Percentiles rank a stretch among this genome's conserved stretches.
Conservation (phyloP, 1,140 invertebrate species). For the Dolichoris vasculosae region DNA sequence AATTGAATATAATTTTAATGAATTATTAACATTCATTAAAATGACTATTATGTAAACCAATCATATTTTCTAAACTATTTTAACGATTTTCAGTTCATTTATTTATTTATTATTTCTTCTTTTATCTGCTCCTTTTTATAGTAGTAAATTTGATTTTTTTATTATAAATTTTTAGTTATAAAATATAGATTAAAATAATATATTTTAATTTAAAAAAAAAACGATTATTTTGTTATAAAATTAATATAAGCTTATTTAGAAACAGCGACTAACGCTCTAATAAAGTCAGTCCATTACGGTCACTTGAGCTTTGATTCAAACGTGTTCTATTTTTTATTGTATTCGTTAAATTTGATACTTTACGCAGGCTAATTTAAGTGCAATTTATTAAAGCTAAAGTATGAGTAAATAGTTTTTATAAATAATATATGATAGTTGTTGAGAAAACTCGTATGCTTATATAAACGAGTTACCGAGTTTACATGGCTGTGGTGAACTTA, state of each 20-base stretch:
- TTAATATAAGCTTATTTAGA: constrained; percentile 9
- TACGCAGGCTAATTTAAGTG: not conserved
- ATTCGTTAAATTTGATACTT: not conserved
- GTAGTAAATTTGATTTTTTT: too few species aligned
- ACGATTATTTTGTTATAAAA: not conserved
- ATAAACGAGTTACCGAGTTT: too few species aligned
- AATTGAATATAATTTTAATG: too few species aligned
- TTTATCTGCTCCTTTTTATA: too few species aligned
- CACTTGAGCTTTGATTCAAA: constrained; percentile 38
- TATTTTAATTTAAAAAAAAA: not conserved
- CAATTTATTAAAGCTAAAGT: not conserved
- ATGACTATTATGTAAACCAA: too few species aligned
- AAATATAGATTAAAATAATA: not conserved
- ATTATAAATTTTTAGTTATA: not conserved
- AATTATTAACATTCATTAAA: too few species aligned
- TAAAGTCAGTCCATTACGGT: constrained; percentile 25
- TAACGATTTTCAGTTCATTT: too few species aligned
- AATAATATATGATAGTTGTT: too few species aligned
- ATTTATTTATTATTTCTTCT: too few species aligned
- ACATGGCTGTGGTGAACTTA: too few species aligned
- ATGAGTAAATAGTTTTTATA: not conserved
- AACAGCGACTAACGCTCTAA: not conserved
- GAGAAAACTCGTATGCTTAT: too few species aligned
- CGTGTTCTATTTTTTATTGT: constrained; percentile 28
- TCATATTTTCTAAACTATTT: too few species aligned